Evolutionary conservation across 2,113 vertebrate genomes (phyloP).

Genomic region (Cynocephalus volans): DNA sequence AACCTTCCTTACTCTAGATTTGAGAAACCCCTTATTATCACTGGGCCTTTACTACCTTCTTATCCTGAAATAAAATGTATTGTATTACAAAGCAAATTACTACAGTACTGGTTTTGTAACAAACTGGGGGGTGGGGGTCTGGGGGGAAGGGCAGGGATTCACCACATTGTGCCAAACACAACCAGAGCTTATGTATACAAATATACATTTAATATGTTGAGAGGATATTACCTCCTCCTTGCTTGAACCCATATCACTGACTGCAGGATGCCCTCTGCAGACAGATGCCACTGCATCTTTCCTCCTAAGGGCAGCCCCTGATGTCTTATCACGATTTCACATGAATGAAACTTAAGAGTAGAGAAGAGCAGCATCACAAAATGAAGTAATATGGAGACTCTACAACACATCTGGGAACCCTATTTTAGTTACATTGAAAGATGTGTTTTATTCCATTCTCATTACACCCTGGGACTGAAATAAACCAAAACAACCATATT

Average conservation of each 20-base stretch:
- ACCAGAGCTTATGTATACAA: neutral
- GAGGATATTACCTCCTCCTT: neutral
- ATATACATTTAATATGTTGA: neutral
- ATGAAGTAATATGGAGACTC: neutral
- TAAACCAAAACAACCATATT: neutral
- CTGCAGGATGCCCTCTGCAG: neutral
- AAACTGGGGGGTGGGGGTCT: neutral
- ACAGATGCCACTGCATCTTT: neutral
- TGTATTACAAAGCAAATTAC: neutral
- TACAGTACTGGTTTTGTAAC: neutral
- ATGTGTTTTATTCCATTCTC: neutral
- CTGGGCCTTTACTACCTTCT: neutral
- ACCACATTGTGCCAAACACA: neutral
- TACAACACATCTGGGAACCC: neutral
- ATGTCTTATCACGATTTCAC: conserved; percentile 9
- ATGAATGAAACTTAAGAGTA: neutral
- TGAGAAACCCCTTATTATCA: neutral
- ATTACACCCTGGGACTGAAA: neutral
- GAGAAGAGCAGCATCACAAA: neutral
- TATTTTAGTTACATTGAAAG: neutral
- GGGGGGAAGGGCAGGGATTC: neutral
- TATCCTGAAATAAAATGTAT: conserved; percentile 27
- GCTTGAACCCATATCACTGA: neutral
- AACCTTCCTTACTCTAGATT: neutral
- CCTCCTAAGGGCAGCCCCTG: neutral